These are phyloP conservation scores for Cyclura pinguis DNA, from an alignment of 2,797 vertebrate genomes.

Conservation along the genomic window DNA sequence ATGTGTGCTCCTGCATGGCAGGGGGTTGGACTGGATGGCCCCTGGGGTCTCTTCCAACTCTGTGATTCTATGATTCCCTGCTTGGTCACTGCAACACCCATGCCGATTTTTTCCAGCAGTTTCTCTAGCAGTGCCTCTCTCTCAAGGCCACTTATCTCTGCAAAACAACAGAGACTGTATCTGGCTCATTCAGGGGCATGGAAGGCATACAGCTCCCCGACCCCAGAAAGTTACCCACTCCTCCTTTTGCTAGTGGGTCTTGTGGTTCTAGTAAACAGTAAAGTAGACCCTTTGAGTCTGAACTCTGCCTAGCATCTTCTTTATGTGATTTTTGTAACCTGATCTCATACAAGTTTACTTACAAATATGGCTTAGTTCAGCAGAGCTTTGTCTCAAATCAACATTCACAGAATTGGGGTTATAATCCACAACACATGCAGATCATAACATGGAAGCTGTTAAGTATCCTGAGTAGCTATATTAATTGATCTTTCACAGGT, in stretches of 20 bases:
- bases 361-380: neutral
- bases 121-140: too few species aligned
- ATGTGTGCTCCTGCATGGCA: too few species aligned
- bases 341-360: neutral
- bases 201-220: too few species aligned
- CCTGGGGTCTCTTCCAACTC: too few species aligned
- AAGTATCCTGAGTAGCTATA: neutral
- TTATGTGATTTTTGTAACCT: neutral
- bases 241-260: neutral
- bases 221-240: neutral
- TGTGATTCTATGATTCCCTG: too few species aligned
- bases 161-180: neutral
- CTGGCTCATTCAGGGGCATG: neutral
- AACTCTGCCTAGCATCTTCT: neutral
- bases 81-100: too few species aligned
- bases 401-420: neutral
- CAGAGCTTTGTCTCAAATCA: neutral
- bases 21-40: too few species aligned
- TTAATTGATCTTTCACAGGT: neutral
- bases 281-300: neutral
- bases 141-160: too few species aligned
- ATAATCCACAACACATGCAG: too few species aligned
- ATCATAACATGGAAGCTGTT: neutral
- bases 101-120: too few species aligned
- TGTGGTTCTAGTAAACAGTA: neutral